Percentiles rank a stretch among this genome's conserved stretches.
phyloP scores from a whole-genome alignment of 2,113 vertebrate species.

The Columba janthina region DNA sequence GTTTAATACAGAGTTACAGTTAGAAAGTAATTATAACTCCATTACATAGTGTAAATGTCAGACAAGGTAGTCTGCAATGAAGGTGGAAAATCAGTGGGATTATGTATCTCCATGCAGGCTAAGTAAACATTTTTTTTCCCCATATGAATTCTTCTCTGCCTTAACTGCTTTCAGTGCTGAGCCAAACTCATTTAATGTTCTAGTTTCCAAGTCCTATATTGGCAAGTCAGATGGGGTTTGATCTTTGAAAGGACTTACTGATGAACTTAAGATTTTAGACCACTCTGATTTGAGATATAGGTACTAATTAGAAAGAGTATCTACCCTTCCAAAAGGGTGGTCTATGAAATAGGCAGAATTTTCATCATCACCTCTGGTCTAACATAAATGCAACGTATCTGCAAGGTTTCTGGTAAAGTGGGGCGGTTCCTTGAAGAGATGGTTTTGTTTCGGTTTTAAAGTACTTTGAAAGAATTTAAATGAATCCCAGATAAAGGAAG shows the following conservation, averaged over 20 bases:
- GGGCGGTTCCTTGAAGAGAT: neutral
- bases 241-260: neutral
- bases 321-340: neutral
- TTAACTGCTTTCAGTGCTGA: neutral
- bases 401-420: neutral
- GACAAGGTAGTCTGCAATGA: neutral
- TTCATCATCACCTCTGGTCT: neutral
- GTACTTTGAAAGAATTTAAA: neutral
- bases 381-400: neutral
- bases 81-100: neutral
- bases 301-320: neutral
- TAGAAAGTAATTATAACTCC: neutral
- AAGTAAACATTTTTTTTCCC: neutral
- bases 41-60: neutral
- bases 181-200: neutral
- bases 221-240: neutral
- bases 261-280: neutral
- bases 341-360: neutral
- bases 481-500: neutral
- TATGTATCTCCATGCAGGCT: neutral
- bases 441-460: neutral
- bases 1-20: neutral
- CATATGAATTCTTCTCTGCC: neutral
- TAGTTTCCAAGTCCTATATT: neutral
- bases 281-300: neutral